Evolutionary conservation across 1,140 invertebrate species (phyloP), one percentile per base, ranked within the genome.

Genomic region (Neodiprion fabricii): DNA sequence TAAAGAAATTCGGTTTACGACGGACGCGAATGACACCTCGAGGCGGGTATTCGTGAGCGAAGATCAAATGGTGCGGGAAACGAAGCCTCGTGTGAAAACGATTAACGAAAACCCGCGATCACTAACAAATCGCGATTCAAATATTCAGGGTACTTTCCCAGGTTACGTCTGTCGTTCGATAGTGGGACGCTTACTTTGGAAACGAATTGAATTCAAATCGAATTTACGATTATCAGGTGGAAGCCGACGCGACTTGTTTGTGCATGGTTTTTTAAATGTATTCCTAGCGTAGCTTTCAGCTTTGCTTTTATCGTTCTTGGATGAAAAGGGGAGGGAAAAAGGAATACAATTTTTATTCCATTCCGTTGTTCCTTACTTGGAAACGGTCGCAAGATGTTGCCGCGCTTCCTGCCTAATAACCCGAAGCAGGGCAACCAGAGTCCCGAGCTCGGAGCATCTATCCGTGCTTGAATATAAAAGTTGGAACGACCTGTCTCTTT

Each of bases 201-300:
- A 9, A 61, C 53, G 53, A 14, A 61, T 61, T 61, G 11, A 61
- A 61, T 61, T 61, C 53, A 61, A 61, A 61, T 61, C n/a, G 53
- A 61, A 61, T 61, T 61, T 61, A 61, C n/a, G 53, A 61, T 61
- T 61, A 12, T 61, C 53, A 61, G 11, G 53, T 61, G 53, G 53
- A 12, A 61, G 53, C 53, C 53, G 28, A 61, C 53, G 53, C 28
- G n/a, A 17, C 53, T 12, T 61, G 53, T 17, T 61, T 5, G 53
- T 17, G 8, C 53, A 61, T 61, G 8, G n/a, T 61, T 61, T 7
- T 61, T 61, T 14, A 61, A 61, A 61, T 61, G 5, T 14, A 61
- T 61, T 61, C 53, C 53, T 9, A 61, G n/a, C 5, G 53, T 61
- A 12, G 53, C 9, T 40, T 40, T 40, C 28, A 40, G 28, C 28